These are phyloP conservation scores for Saimiri boliviensis DNA, from an alignment of 2,113 vertebrate species.

Conservation along the genomic window DNA sequence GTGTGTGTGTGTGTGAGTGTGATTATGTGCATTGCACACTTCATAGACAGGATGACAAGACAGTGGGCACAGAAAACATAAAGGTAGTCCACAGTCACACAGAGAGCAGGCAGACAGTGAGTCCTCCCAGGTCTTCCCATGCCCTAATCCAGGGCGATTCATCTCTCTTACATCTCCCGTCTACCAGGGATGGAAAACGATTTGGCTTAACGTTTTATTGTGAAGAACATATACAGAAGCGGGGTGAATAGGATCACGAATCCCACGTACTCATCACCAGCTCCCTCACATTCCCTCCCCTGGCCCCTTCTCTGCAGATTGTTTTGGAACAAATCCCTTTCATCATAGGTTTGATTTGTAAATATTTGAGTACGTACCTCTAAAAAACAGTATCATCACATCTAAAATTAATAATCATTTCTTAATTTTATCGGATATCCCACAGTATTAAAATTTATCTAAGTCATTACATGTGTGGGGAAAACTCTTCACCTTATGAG, in stretches of 20 bases:
- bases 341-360: not conserved
- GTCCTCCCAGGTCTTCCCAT: not conserved
- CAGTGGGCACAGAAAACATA: not conserved
- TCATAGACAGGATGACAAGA: not conserved
- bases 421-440: not conserved
- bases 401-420: not conserved
- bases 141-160: not conserved
- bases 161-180: not conserved
- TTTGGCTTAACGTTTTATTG: not conserved
- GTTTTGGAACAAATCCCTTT: slow-evolving; percentile 16
- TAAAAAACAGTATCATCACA: not conserved
- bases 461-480: not conserved
- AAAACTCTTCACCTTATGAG: not conserved
- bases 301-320: not conserved
- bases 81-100: not conserved
- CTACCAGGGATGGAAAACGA: not conserved
- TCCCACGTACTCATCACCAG: not conserved
- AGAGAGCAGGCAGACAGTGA: not conserved
- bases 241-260: not conserved
- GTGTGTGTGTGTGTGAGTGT: not conserved
- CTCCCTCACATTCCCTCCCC: not conserved
- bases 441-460: not conserved
- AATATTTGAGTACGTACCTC: not conserved
- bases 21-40: not conserved
- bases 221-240: not conserved